These are phyloP conservation scores for Pelvicachromis taeniatus DNA, from an alignment of 2,113 vertebrate species.

Conservation along the genomic window DNA sequence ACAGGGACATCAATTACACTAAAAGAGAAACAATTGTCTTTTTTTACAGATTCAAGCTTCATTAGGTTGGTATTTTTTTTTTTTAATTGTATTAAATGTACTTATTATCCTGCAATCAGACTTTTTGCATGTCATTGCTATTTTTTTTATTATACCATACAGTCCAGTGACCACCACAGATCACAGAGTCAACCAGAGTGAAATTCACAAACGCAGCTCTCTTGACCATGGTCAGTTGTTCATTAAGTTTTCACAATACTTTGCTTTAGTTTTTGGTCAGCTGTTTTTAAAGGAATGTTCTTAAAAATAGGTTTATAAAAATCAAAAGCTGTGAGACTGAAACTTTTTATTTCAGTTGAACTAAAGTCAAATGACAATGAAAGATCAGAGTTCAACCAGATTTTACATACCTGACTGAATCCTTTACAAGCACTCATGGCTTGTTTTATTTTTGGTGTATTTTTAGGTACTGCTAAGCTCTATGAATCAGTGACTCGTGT, in stretches of 20 bases:
- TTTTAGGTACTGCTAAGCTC: not conserved
- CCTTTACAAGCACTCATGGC: not conserved
- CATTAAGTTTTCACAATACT: not conserved
- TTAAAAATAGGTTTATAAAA: not conserved
- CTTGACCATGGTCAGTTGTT: not conserved
- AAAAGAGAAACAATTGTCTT: not conserved
- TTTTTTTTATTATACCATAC: not conserved
- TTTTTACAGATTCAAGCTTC: not conserved
- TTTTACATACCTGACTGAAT: not conserved
- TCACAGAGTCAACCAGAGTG: not conserved
- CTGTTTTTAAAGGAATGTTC: not conserved
- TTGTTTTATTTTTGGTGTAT: not conserved
- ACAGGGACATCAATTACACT: not conserved
- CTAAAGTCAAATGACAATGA: not conserved
- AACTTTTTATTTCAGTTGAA: not conserved
- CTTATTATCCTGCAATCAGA: not conserved
- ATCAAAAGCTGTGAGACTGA: rapidly evolving
- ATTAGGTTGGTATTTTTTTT: not conserved
- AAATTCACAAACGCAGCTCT: not conserved
- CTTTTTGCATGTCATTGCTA: not conserved
- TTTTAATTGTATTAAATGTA: not conserved
- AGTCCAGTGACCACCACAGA: not conserved
- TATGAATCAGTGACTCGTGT: not conserved
- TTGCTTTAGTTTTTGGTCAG: not conserved
- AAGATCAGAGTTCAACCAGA: rapidly evolving